Evolutionary conservation across 2,888 invertebrate genomes (phyloP).

Genomic region (Cosmorhoe ocellata): DNA sequence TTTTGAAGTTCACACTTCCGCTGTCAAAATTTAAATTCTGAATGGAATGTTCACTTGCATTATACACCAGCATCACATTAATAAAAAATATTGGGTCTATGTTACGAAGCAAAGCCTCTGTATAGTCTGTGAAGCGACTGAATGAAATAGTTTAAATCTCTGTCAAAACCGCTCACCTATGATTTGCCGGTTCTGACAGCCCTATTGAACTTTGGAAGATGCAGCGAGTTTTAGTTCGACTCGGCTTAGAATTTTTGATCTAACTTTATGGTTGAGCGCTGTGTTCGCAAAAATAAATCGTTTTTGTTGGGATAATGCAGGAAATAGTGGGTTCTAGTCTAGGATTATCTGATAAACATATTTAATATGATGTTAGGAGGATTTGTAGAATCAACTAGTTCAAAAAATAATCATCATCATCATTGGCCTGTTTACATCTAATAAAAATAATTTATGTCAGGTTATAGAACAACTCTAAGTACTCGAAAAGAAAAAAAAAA

Average conservation of each 20-base stretch:
- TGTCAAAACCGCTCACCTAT: constrained; percentile 47
- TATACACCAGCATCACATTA: no score
- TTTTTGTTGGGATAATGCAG: not conserved
- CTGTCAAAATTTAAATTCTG: no score
- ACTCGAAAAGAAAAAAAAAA: no score
- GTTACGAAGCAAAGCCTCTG: constrained; percentile 7
- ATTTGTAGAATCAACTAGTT: no score
- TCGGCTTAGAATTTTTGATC: constrained; percentile 21
- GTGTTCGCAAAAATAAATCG: constrained; percentile 1
- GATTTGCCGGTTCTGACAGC: constrained; percentile 45
- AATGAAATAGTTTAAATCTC: constrained; percentile 56
- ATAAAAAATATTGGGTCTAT: no score
- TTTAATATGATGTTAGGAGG: no score
- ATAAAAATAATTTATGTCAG: no score
- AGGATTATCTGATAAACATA: not conserved
- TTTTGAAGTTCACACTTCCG: no score
- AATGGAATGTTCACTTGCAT: no score
- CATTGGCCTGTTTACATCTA: no score
- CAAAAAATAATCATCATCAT: no score
- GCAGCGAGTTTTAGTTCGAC: constrained; percentile 15
- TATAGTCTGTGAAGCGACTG: constrained; percentile 6
- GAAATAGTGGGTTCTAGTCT: not conserved
- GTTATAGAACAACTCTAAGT: no score
- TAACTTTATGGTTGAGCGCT: constrained; percentile 16
- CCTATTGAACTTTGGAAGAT: constrained; percentile 20